Base-by-base conservation (phyloP, 2,888 invertebrate species). In the Lasioglossum figueresi region DNA sequence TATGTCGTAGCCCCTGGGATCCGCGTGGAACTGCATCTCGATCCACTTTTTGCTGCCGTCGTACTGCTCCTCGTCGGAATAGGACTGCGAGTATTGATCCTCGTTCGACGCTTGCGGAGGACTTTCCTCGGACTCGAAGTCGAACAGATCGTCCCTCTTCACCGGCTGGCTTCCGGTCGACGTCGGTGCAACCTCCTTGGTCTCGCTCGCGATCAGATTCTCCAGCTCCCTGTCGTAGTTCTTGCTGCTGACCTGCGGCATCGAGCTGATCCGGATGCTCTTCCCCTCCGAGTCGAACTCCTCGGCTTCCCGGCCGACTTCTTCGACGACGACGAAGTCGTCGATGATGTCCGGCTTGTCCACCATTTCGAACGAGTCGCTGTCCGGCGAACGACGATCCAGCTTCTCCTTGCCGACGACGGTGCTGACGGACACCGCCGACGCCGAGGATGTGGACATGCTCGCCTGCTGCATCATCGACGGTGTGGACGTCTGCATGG, bases 321-420 rank as follows among this genome's bases (percentile, higher is more conserved):
- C 98, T 95, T 98, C 98, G 87, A 98, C 97, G 0, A 98, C 98
- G 0, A 98, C 98, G 93, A 98, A 98, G 91, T 98, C 98, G 92
- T 98, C 98, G 89, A 98, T 97, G 89, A 98, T 96, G 92, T 98
- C 98, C 0, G 98, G 98, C 93, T 98, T 98, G 91, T 98, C 98
- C 1, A 98, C 96, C 96, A 98, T 96, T 96, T 98, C 98, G 94
- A 98, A 98, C 40, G 98, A 98, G 94, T 98, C 98, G 92, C 97
- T 97, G 16, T 96, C 97, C 0, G 98, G 98, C 0, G 98, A 98
- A 90, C 97, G 92, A 52, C 94, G 90, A 45, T 94, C 94, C 5
- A 89, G 79, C 31, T 89, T 92, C 6, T 94, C 94, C 73, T 93
- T 94, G 37, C 93, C 95, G 0, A 95, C 87, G 0, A 95, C 93